Base-by-base conservation (phyloP, 2,113 vertebrate species). In the Chaenogobius annularis region DNA sequence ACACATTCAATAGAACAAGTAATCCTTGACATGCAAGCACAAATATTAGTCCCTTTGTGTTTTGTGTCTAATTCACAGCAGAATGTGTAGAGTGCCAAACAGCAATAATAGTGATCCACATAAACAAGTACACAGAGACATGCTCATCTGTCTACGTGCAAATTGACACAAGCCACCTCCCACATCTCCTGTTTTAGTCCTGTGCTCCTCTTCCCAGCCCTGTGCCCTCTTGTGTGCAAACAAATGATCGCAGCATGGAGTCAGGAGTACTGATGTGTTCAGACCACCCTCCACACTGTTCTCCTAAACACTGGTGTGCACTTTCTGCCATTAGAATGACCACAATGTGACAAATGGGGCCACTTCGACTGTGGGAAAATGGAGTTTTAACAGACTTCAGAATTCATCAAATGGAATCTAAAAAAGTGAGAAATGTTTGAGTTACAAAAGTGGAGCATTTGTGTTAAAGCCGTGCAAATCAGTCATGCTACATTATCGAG, bases 41-140 rank as follows among this genome's bases (percentile, higher is more conserved):
- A 94, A 95, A 95, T 94, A 93, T 94, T 93, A 92, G 94, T 80
- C 87, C 91, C 93, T 95, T 95, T 96, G 94, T 96, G 92, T 95
- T 93, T 83, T 70, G 85, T 90, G 86, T 94, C 94, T 93, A 91
- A 94, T 94, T 95, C 89, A 94, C 90, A 84, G 85, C 86, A 86
- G 84, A 83, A 89, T 85, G 85, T 73, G 78, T 87, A 92, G 87
- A 93, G 89, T 91, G 88, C 90, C 78, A 64, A 87, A 83, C 80
- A 83, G 87, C 87, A 87, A 91, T 85, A 54, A 19, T n/a, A 80
- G 89, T 77, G 82, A 88, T 83, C 83, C 85, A 85, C 81, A 84
- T 81, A 92, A 92, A 90, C 91, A 93, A 86, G 90, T 85, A 86
- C 80, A 80, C 86, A 86, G 73, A 85, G 62, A 88, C 87, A 81